These are phyloP conservation scores for Natator depressus DNA, from an alignment of 2,113 vertebrate genomes.

Conservation along the genomic window DNA sequence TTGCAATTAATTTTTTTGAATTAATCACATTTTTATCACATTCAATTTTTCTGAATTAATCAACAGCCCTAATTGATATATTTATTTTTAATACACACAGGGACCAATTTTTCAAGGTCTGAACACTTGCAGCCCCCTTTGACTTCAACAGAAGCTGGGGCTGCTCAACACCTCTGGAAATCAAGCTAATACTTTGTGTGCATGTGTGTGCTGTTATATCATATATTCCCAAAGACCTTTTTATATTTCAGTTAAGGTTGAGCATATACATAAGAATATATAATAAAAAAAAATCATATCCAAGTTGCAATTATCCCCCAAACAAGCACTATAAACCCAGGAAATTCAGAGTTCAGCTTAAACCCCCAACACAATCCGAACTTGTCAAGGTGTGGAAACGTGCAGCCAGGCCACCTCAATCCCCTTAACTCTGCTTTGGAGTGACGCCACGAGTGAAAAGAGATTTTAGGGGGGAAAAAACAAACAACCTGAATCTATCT, in stretches of 20 bases:
- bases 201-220: neutral
- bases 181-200: neutral
- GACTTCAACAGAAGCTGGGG: neutral
- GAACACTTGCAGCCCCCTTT: neutral
- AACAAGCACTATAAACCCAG: neutral
- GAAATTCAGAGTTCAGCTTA: neutral
- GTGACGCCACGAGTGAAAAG: fast-evolving
- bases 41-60: too few relatives aligned
- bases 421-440: neutral
- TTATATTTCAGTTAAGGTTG: neutral
- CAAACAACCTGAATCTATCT: fast-evolving
- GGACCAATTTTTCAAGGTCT: neutral
- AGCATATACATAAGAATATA: neutral
- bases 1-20: too few relatives aligned
- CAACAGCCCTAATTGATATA: too few relatives aligned
- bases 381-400: neutral
- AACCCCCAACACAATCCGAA: neutral
- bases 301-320: neutral
- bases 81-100: too few relatives aligned
- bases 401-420: neutral
- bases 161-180: fast-evolving
- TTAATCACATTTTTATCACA: too few relatives aligned
- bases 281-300: neutral
- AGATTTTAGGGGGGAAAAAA: neutral
- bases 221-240: neutral